phyloP scores from a whole-genome alignment of 2,113 vertebrate genomes.

The Cephalophus harveyi region DNA sequence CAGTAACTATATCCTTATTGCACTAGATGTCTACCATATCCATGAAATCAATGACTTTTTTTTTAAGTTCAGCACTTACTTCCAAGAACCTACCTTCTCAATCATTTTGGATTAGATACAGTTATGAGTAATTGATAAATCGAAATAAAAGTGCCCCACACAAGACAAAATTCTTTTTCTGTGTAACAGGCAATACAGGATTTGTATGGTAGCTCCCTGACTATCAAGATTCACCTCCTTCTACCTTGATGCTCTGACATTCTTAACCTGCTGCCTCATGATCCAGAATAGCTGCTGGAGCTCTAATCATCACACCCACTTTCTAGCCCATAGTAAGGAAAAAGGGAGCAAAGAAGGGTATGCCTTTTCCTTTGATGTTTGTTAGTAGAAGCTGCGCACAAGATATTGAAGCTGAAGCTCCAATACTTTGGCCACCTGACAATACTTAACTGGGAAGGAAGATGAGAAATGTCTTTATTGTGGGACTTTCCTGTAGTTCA shows the following conservation, averaged over 20 bases:
- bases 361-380: neutral
- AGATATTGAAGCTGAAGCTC: no score
- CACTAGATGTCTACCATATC: neutral
- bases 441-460: neutral
- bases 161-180: neutral
- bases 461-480: neutral
- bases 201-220: neutral
- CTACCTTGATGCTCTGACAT: neutral
- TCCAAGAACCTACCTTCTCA: neutral
- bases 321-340: neutral
- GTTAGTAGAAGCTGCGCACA: neutral
- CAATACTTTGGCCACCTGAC: no score
- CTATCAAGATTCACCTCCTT: neutral
- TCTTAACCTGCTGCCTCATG: neutral
- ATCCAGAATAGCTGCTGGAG: neutral
- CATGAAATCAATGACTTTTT: neutral
- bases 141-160: neutral
- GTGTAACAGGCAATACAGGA: neutral
- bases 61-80: neutral
- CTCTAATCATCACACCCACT: neutral
- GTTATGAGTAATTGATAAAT: neutral
- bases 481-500: neutral
- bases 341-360: neutral
- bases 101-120: neutral
- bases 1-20: neutral